Conservation (phyloP, 2,797 vertebrate genomes). For the Cryptoblepharus egeriae region DNA sequence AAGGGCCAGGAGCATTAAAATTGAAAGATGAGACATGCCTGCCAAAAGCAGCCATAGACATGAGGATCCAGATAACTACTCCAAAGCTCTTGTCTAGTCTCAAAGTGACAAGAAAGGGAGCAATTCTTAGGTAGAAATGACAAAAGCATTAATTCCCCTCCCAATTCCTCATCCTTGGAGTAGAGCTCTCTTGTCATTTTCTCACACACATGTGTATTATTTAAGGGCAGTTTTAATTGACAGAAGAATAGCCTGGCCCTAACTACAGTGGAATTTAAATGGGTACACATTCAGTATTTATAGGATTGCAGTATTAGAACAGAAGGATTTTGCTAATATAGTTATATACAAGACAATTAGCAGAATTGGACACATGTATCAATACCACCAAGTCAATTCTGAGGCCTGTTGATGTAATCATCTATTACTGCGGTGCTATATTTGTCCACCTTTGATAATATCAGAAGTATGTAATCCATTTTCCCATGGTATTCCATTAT, state of each 20-base stretch:
- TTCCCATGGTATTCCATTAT: slow-evolving; percentile 1
- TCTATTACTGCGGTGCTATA: neutral
- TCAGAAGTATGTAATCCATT: slow-evolving; percentile 20
- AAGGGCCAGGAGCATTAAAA: too few species aligned
- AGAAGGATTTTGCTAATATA: neutral
- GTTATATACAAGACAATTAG: neutral
- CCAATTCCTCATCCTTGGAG: too few species aligned
- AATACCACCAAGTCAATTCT: neutral
- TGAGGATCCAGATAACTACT: too few species aligned
- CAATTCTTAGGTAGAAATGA: too few species aligned
- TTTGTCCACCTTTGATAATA: neutral
- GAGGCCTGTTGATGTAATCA: neutral
- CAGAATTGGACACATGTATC: neutral
- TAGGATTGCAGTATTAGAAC: neutral
- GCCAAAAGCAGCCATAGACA: too few species aligned
- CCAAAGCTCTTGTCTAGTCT: too few species aligned
- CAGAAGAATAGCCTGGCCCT: neutral
- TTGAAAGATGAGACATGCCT: too few species aligned
- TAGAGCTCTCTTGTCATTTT: too few species aligned
- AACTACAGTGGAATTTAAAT: neutral
- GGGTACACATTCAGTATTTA: neutral
- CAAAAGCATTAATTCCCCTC: too few species aligned
- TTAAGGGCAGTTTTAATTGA: too few species aligned
- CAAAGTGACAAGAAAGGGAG: too few species aligned
- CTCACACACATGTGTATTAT: too few species aligned